Evolutionary conservation across 2,797 vertebrate species (phyloP).

Genomic region (Enoplosus armatus): DNA sequence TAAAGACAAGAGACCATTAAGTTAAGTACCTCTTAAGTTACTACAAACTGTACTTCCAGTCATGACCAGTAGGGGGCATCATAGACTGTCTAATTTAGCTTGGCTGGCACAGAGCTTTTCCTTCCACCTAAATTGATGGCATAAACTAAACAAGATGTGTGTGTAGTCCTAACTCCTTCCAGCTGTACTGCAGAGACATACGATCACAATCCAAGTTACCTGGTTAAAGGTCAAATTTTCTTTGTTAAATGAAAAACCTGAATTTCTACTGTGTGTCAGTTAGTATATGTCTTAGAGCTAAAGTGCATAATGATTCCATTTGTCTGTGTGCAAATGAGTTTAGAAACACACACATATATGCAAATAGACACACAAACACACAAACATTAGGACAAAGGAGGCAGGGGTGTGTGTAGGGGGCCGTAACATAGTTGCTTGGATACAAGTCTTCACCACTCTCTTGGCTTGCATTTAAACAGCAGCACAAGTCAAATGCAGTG

Average conservation of each 20-base stretch:
- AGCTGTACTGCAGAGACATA: neutral
- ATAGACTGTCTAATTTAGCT: constrained; percentile 23
- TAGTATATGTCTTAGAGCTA: neutral
- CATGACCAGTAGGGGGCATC: constrained; percentile 53
- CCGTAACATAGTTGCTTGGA: constrained; percentile 34
- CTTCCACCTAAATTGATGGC: neutral
- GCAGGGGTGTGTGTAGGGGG: constrained; percentile 4
- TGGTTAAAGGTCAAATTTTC: neutral
- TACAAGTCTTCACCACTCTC: constrained; percentile 37
- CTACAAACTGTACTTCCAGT: constrained; percentile 5
- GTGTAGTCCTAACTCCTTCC: neutral
- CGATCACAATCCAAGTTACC: neutral
- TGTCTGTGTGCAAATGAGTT: constrained; percentile 2
- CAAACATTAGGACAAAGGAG: constrained; percentile 12
- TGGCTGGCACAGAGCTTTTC: neutral
- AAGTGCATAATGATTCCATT: neutral
- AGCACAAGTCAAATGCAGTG: neutral
- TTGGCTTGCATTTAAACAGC: constrained; percentile 28
- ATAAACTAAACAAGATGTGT: constrained; percentile 23
- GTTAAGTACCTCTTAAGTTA: neutral
- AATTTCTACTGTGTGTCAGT: neutral
- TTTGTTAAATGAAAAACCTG: neutral
- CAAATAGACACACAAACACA: neutral
- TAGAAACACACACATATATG: constrained; percentile 1
- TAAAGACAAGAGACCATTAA: neutral